Conservation (phyloP, 2,797 vertebrate species). For the Melanotaenia nigrans region DNA sequence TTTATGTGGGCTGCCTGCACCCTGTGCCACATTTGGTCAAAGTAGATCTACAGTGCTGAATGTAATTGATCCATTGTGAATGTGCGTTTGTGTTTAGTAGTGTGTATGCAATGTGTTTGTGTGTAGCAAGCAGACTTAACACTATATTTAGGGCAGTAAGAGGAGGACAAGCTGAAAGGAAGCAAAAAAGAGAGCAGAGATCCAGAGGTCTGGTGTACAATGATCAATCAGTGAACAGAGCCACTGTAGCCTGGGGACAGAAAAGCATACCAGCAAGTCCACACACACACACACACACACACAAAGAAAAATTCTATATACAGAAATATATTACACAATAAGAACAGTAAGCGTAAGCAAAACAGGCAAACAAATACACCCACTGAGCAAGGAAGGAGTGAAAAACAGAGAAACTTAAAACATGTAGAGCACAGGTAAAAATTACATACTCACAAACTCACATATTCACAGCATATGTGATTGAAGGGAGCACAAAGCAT, state of each 20-base stretch:
- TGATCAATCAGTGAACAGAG: constrained; percentile 80
- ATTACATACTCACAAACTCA: constrained; percentile 13
- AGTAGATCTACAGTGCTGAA: constrained; percentile 52
- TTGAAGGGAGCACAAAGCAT: constrained; percentile 47
- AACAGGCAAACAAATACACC: constrained; percentile 35
- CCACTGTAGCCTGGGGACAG: constrained; percentile 68
- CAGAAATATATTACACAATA: constrained; percentile 33
- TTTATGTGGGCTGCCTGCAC: constrained; percentile 51
- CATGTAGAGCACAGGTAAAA: constrained; percentile 28
- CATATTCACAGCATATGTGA: constrained; percentile 30
- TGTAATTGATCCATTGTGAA: constrained; percentile 64
- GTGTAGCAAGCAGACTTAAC: constrained; percentile 43
- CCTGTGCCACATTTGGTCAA: constrained; percentile 49
- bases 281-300: constrained; percentile 28
- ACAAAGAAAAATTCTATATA: constrained; percentile 22
- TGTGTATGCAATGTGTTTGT: constrained; percentile 27
- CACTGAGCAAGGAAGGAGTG: constrained; percentile 41
- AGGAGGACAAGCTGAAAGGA: constrained; percentile 61
- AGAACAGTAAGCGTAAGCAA: constrained; percentile 26
- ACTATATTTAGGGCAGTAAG: constrained; percentile 81
- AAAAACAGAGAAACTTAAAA: constrained; percentile 38
- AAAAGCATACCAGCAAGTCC: constrained; percentile 48
- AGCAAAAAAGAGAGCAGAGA: constrained; percentile 66
- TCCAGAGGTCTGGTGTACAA: constrained; percentile 77
- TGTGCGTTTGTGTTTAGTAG: constrained; percentile 38